Evolutionary conservation across 2,888 invertebrate species (phyloP).

Genomic region (Synergus itoensis): DNA sequence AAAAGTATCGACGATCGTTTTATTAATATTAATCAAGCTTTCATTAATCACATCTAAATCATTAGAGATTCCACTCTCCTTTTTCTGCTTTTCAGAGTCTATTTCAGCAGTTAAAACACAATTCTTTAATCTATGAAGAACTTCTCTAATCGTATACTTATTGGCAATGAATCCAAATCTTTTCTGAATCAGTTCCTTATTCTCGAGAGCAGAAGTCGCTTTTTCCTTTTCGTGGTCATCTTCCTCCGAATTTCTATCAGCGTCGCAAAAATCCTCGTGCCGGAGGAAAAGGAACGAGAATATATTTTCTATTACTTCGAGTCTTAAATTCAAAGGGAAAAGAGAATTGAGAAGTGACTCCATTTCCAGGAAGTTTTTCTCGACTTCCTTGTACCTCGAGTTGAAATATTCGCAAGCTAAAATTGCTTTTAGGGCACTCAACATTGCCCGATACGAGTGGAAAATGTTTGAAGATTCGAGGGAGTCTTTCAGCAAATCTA

Average conservation of each 20-base stretch:
- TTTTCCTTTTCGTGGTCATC: conserved; percentile 79
- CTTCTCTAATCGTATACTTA: conserved; percentile 81
- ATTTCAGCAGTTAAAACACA: conserved; percentile 79
- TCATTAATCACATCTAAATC: conserved; percentile 50
- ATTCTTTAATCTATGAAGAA: conserved; percentile 81
- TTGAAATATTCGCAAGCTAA: conserved; percentile 61
- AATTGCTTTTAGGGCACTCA: conserved; percentile 67
- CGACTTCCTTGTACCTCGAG: conserved; percentile 50
- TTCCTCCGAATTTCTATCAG: conserved; percentile 74
- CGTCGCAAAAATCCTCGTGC: conserved; percentile 81
- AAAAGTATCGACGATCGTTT: conserved; percentile 78
- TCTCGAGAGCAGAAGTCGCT: conserved; percentile 61
- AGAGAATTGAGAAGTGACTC: conserved; percentile 59
- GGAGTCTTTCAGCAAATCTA: conserved; percentile 59
- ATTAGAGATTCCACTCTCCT: conserved; percentile 67
- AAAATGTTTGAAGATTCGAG: conserved; percentile 58
- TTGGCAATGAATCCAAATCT: conserved; percentile 81
- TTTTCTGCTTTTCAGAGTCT: conserved; percentile 67
- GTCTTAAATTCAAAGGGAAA: conserved; percentile 61
- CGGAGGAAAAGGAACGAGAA: conserved; percentile 86
- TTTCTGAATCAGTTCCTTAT: conserved; percentile 71
- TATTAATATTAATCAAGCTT: conserved; percentile 66
- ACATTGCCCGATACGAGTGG: conserved; percentile 65
- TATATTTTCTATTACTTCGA: conserved; percentile 86
- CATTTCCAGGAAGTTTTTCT: conserved; percentile 61